Evolutionary conservation across 2,888 invertebrate genomes (phyloP).

Genomic region (Perithous albicinctus): DNA sequence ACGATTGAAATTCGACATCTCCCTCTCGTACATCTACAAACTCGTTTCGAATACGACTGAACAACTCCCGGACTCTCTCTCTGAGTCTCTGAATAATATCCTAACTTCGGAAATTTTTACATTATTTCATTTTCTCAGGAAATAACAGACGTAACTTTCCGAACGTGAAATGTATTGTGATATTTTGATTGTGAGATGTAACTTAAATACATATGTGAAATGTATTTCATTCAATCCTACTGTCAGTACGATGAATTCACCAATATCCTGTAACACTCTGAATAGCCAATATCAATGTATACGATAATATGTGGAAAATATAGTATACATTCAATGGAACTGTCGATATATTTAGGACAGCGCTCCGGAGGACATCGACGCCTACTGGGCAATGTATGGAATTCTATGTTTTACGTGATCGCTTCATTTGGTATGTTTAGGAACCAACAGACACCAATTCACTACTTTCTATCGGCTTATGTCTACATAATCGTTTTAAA

Average conservation of each 20-base stretch:
- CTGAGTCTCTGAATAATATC: slow-evolving; percentile 39
- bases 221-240: not conserved
- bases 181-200: not conserved
- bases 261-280: slow-evolving; percentile 1
- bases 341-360: not conserved
- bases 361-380: not conserved
- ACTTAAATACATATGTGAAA: slow-evolving; percentile 6
- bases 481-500: too few relatives aligned
- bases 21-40: slow-evolving; percentile 38
- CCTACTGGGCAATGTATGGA: too few relatives aligned
- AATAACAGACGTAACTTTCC: not conserved
- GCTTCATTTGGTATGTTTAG: too few relatives aligned
- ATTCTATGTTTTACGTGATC: too few relatives aligned
- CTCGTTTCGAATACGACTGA: slow-evolving; percentile 43
- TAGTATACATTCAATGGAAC: not conserved
- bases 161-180: not conserved
- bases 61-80: slow-evolving; percentile 25
- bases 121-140: not conserved
- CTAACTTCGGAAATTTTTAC: slow-evolving; percentile 21
- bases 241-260: not conserved
- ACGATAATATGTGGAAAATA: not conserved
- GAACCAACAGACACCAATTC: too few relatives aligned
- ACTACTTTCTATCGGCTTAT: too few relatives aligned
- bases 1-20: slow-evolving; percentile 58
- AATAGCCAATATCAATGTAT: not conserved